A percentile compares a stretch with the other conserved stretches of the same genome.
Evolutionary conservation across 2,888 invertebrate genomes (phyloP).

Genomic region (Aleiodes alternator): DNA sequence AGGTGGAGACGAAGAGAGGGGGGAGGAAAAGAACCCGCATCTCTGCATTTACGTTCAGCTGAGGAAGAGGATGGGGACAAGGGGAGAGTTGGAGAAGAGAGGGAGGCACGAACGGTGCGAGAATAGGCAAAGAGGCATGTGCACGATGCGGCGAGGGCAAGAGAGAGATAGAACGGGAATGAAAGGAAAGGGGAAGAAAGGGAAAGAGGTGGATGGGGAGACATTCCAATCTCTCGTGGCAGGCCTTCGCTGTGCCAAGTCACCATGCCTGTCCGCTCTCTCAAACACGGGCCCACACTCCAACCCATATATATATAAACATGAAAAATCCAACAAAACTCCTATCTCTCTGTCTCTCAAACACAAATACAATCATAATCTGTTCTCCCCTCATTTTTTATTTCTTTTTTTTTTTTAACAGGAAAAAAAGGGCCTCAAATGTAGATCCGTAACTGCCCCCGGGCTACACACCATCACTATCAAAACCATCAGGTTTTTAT

Average conservation of each 20-base stretch:
- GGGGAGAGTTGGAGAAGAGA: conserved; percentile 40
- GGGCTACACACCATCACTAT: conserved; percentile 26
- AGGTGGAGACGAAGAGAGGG: conserved; percentile 46
- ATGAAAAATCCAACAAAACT: conserved; percentile 25
- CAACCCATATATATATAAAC: conserved; percentile 12
- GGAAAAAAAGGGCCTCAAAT: conserved; percentile 3
- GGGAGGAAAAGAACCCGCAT: conserved; percentile 41
- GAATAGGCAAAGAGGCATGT: conserved; percentile 47
- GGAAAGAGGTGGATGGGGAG: conserved; percentile 64
- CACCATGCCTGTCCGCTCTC: conserved; percentile 60
- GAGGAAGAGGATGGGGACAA: conserved; percentile 41
- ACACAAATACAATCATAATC: conserved; percentile 1
- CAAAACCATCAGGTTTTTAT: neutral
- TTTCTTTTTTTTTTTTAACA: no score
- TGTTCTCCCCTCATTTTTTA: neutral
- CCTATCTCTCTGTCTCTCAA: neutral
- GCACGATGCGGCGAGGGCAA: conserved; percentile 36
- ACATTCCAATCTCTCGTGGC: conserved; percentile 74
- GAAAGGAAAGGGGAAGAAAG: conserved; percentile 29
- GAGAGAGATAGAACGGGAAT: conserved; percentile 35
- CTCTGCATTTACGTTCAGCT: conserved; percentile 46
- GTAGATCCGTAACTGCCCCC: conserved; percentile 39
- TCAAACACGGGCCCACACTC: conserved; percentile 40
- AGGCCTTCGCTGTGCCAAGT: conserved; percentile 63
- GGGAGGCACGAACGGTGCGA: conserved; percentile 51